Evolutionary conservation across 2,113 vertebrate genomes (phyloP).

Genomic region (Hiodon tergisus): DNA sequence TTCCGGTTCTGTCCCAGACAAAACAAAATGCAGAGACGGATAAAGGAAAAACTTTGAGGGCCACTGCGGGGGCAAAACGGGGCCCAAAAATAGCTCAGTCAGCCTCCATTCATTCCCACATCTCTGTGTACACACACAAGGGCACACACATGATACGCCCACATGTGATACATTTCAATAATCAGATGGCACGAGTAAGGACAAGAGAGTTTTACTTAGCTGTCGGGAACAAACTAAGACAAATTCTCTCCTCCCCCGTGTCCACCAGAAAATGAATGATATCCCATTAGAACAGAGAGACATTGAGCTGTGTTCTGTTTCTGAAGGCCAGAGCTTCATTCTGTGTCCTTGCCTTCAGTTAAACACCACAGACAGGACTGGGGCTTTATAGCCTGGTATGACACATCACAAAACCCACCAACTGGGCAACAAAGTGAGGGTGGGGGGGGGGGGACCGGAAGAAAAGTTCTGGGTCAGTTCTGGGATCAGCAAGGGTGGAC

Average conservation of each 20-base stretch:
- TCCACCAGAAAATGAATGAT: background rate
- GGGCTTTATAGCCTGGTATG: too few species aligned
- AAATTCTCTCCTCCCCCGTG: background rate
- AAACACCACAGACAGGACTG: too few species aligned
- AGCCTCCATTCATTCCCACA: background rate
- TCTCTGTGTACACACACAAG: conserved; percentile 12
- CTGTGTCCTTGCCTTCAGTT: too few species aligned
- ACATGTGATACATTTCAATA: conserved; percentile 54
- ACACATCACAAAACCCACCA: too few species aligned
- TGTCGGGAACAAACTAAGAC: conserved; percentile 41
- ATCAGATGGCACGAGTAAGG: conserved; percentile 54
- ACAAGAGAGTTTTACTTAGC: conserved; percentile 53
- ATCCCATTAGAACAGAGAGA: background rate
- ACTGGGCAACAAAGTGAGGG: too few species aligned
- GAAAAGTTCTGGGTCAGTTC: background rate
- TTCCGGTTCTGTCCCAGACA: background rate
- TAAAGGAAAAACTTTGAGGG: background rate
- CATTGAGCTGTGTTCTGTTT: background rate
- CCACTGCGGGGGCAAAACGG: background rate
- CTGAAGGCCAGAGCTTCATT: background rate
- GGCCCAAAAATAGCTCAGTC: background rate
- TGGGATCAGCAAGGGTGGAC: background rate
- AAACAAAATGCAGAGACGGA: conserved; percentile 1
- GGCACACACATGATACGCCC: conserved; percentile 3
- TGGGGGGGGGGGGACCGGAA: background rate